Conservation (phyloP, 2,113 vertebrate genomes). For the Bujurquina vittata region DNA sequence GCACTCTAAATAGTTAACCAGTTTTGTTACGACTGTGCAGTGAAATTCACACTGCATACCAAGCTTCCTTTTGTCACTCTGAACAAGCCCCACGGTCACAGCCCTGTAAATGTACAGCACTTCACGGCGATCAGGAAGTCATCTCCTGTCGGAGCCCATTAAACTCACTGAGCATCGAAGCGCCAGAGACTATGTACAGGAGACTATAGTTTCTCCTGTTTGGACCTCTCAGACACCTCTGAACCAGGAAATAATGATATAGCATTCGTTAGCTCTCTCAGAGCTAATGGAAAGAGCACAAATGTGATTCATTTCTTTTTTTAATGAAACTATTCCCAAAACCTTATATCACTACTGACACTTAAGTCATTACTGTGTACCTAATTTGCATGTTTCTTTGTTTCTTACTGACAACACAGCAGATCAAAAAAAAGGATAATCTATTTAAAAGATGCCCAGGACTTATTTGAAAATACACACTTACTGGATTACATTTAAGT, state of each 20-base stretch:
- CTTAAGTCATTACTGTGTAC: not conserved
- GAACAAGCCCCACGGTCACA: not conserved
- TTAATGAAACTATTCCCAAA: too few species aligned
- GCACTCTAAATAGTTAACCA: not conserved
- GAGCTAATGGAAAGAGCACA: not conserved
- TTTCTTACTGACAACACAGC: not conserved
- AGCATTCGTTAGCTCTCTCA: too few species aligned
- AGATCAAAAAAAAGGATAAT: not conserved
- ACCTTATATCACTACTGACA: not conserved
- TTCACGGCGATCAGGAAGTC: not conserved
- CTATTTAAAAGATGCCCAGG: not conserved
- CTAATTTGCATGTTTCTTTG: not conserved
- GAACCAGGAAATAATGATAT: not conserved
- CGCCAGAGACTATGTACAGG: too few species aligned
- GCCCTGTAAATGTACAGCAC: not conserved
- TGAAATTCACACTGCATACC: not conserved
- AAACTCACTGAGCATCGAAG: not conserved
- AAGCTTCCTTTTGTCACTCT: not conserved
- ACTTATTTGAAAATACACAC: not conserved
- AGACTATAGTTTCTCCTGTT: not conserved
- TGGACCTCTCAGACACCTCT: not conserved
- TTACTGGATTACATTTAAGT: slow-evolving; percentile 20
- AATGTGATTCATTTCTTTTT: not conserved
- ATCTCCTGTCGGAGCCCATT: not conserved
- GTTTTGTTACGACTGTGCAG: not conserved